A percentile compares a stretch with the other conserved stretches of the same genome.
These are phyloP conservation scores for Notoglanidium macrostoma DNA, from an alignment of 2,797 vertebrate genomes.

Conservation along the genomic window DNA sequence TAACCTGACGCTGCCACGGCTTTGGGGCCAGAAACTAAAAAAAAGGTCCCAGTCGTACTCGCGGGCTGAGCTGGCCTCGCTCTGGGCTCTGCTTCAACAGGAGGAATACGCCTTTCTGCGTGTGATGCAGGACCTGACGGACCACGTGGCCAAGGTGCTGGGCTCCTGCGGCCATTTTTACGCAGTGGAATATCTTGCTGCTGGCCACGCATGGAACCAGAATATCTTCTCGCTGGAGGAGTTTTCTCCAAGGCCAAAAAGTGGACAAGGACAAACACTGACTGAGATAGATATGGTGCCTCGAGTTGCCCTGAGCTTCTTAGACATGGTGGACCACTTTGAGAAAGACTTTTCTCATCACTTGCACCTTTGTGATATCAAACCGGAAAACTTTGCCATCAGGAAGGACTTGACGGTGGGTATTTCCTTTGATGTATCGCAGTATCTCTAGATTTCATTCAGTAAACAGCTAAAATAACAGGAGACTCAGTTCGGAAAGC, in stretches of 20 bases:
- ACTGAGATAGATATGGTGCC: slow-evolving; percentile 73
- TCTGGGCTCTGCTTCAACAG: slow-evolving; percentile 93
- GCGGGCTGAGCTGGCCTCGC: slow-evolving; percentile 86
- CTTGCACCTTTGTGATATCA: slow-evolving; percentile 94
- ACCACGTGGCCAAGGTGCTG: slow-evolving; percentile 84
- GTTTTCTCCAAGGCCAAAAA: slow-evolving; percentile 29
- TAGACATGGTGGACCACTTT: slow-evolving; percentile 93
- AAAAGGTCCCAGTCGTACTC: slow-evolving; percentile 71
- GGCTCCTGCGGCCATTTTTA: slow-evolving; percentile 97
- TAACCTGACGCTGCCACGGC: slow-evolving; percentile 73
- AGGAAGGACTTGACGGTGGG: slow-evolving; percentile 88
- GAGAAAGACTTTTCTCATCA: slow-evolving; percentile 90
- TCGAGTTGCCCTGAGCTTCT: slow-evolving; percentile 90
- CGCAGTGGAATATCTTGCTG: slow-evolving; percentile 88
- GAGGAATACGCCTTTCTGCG: slow-evolving; percentile 93
- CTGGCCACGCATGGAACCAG: slow-evolving; percentile 87
- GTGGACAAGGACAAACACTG: slow-evolving; percentile 53
- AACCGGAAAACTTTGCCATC: slow-evolving; percentile 96
- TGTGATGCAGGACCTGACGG: slow-evolving; percentile 88
- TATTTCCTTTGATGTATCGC: not conserved
- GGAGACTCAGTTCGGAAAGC: not conserved
- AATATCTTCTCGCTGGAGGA: slow-evolving; percentile 88
- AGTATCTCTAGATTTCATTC: not conserved
- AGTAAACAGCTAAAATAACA: slow-evolving; percentile 11
- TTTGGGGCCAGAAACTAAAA: slow-evolving; percentile 77